These are phyloP conservation scores for Phortica okadai DNA, from an alignment of 2,888 invertebrate genomes.

Conservation along the genomic window DNA sequence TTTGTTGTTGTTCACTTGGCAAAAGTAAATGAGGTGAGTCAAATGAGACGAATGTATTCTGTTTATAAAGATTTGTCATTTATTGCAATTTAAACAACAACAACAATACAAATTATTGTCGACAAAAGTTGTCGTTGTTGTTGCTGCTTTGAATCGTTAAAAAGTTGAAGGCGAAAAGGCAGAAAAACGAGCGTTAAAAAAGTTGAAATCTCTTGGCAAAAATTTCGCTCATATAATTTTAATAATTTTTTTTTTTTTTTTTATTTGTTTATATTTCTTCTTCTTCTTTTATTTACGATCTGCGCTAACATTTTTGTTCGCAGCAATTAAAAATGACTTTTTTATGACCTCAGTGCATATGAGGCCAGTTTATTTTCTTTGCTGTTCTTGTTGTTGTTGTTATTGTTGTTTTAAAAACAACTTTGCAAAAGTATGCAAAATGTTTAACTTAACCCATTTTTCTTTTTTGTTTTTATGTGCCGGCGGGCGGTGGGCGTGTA, in stretches of 20 bases:
- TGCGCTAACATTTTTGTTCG: background rate
- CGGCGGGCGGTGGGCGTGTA: no score
- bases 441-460: background rate
- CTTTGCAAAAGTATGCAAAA: background rate
- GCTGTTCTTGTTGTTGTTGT: constrained; percentile 3
- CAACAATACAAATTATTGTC: no score
- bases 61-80: constrained; percentile 18
- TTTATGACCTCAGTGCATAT: constrained; percentile 3
- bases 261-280: background rate
- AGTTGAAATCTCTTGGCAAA: background rate
- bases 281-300: background rate
- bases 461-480: no score
- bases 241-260: background rate
- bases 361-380: background rate
- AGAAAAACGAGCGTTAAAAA: background rate
- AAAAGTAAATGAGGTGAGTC: constrained; percentile 6
- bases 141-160: no score
- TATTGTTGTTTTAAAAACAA: background rate
- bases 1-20: background rate
- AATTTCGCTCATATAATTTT: background rate
- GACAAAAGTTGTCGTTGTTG: no score
- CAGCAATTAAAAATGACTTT: background rate
- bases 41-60: background rate
- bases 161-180: no score
- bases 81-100: constrained; percentile 7